Conservation (phyloP, 1,140 invertebrate species). For the Metopolophium dirhodum region DNA sequence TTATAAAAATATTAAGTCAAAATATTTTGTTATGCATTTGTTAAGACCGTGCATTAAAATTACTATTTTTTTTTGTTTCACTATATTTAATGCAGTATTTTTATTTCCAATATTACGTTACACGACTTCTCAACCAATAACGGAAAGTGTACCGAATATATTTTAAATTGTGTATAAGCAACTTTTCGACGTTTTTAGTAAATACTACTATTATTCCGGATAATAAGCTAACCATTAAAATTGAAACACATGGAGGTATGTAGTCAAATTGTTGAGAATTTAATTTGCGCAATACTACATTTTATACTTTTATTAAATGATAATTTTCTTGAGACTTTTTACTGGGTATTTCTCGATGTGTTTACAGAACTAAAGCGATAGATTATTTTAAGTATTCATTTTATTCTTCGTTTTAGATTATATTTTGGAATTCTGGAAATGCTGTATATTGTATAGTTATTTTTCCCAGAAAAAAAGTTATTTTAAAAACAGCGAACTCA, state of each 20-base stretch:
- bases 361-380: neutral
- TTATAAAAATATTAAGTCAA: too few relatives aligned
- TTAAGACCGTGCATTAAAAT: too few relatives aligned
- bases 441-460: neutral
- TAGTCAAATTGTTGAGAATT: neutral
- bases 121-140: neutral
- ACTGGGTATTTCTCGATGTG: neutral
- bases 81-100: too few relatives aligned
- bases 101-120: too few relatives aligned
- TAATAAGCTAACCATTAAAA: too few relatives aligned
- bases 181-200: too few relatives aligned
- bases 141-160: neutral
- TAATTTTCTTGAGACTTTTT: neutral
- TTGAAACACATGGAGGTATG: too few relatives aligned
- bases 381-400: neutral
- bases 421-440: neutral
- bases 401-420: neutral
- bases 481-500: neutral
- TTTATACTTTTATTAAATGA: neutral
- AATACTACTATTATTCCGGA: too few relatives aligned
- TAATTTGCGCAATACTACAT: neutral
- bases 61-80: too few relatives aligned
- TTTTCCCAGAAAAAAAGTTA: neutral
- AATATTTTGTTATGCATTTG: too few relatives aligned
- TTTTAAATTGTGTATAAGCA: neutral